Evolutionary conservation across 2,113 vertebrate species (phyloP), one percentile per base, ranked within the genome.

Genomic region (Leiothrix lutea): DNA sequence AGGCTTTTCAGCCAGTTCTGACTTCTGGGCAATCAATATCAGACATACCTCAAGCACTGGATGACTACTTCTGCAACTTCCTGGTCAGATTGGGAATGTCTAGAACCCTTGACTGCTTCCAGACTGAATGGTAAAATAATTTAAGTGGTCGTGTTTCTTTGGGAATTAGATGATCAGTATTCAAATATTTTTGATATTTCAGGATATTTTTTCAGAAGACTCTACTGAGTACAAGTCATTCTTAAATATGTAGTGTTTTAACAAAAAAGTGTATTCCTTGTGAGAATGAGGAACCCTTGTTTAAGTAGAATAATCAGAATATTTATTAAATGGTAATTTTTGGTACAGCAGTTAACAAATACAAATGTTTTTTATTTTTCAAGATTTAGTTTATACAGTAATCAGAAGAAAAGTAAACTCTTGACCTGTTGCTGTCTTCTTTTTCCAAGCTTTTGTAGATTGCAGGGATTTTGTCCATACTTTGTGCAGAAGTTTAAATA

Each of bases 21-120:
- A 93, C 96, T 83, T 47, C 89, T 35, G 91, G 95, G 54, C 95
- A 75, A 58, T 53, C 74, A 0, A 11, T 97, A 23, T 62, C 64
- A 28, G 90, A 94, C 73, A 69, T 93, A 47, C 97, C 97, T 33
- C 98, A 98, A 97, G 61, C 98, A 3, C 96, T 99, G 80, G 98
- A 99, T 62, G 98, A 98, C 86, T 99, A 98, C 95, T 85, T 99
- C 45, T 98, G 98, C 94, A 99, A 98, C 96, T 99, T 99, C 86
- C 98, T 99, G n/a, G 97, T 98, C 73, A 98, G 98, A 92, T 80
- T 98, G 98, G 98, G 97, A 51, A 99, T 99, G 99, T 97, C 81
- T 40, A 98, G 98, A 94, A 99, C 99, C 11, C 97, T 99, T 16
- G 92, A 99, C 65, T 99, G 98, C 96, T 99, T 99, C 93, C 98